Conservation (phyloP, 1,140 invertebrate genomes). For the Cheumatopsyche charites region DNA sequence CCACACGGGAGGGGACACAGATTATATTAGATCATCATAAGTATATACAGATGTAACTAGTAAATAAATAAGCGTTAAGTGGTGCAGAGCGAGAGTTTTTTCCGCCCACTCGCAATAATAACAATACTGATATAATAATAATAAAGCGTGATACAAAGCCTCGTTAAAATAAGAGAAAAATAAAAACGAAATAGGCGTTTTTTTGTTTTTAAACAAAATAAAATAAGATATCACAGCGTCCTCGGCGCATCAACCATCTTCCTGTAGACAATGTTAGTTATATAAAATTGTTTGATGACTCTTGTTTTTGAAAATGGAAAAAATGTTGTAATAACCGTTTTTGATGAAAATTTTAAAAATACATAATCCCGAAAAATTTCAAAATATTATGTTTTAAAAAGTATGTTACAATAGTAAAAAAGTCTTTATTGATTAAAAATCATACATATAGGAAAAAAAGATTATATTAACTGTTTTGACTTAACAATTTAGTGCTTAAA, state of each 20-base stretch:
- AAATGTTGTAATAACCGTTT: no score
- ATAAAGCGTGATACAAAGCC: conserved; percentile 38
- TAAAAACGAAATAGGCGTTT: conserved; percentile 33
- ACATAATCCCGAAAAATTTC: no score
- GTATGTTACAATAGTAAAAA: no score
- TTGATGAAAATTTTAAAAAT: no score
- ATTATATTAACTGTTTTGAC: no score
- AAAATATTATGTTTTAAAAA: no score
- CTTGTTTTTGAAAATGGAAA: no score
- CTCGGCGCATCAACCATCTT: conserved; percentile 32
- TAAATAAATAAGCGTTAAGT: conserved; percentile 41
- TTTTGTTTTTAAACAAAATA: conserved; percentile 13
- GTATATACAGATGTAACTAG: conserved; percentile 39
- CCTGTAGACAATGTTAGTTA: conserved; percentile 17
- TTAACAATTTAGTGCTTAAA: no score
- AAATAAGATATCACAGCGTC: conserved; percentile 30
- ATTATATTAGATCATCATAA: conserved; percentile 44
- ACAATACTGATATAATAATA: no score
- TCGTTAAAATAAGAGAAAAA: conserved; percentile 36
- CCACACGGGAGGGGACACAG: conserved; percentile 49
- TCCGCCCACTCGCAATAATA: conserved; percentile 29
- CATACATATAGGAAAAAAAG: no score
- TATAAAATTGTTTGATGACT: neutral
- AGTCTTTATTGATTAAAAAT: no score
- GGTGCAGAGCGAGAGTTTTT: conserved; percentile 30